Conservation (phyloP, 2,113 vertebrate genomes). For the Saimiri boliviensis region DNA sequence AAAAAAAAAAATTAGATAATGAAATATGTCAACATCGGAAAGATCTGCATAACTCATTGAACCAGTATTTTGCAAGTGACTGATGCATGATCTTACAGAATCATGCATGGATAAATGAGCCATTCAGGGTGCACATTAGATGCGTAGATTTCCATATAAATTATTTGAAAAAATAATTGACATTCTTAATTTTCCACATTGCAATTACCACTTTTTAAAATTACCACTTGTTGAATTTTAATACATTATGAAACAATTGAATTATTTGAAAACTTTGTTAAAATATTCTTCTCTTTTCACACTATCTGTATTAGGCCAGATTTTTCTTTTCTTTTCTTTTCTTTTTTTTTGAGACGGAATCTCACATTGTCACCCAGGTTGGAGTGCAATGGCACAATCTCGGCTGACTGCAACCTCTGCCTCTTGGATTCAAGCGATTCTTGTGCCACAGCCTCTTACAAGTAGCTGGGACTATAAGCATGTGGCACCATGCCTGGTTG, state of each 20-base stretch:
- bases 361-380: not conserved
- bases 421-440: not conserved
- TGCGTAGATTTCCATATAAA: not conserved
- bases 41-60: not conserved
- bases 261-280: conserved; percentile 35
- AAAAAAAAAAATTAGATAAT: not conserved
- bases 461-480: too few species aligned
- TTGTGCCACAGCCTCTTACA: too few species aligned
- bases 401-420: not conserved
- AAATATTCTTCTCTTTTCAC: not conserved
- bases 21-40: not conserved
- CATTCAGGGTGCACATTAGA: not conserved
- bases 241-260: not conserved
- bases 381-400: not conserved
- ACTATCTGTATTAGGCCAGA: not conserved
- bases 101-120: not conserved
- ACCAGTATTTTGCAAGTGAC: not conserved
- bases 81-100: not conserved
- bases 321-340: not conserved
- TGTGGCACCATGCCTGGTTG: too few species aligned
- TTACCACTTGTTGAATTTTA: not conserved
- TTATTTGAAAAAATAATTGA: not conserved
- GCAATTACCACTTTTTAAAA: not conserved
- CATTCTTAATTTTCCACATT: not conserved
- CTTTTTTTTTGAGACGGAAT: not conserved